Evolutionary conservation across 2,797 vertebrate genomes (phyloP), one percentile per base, ranked within the genome.

Genomic region (Myripristis murdjan): DNA sequence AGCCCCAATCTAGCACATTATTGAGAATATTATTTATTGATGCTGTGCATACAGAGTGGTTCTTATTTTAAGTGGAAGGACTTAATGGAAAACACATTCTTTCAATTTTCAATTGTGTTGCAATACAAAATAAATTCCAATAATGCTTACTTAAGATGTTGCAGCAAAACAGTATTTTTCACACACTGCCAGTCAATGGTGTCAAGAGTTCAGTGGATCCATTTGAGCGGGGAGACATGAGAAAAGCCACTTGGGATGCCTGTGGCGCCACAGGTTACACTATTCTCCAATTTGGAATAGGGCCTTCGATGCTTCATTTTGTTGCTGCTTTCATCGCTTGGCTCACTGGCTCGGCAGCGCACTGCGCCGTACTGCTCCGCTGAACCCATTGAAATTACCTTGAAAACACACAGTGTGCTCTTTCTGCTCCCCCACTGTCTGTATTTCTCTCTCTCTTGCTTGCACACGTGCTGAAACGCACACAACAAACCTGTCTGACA

Each of bases 311-410:
- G 65, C 52, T 82, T 82, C 74, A 60, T 85, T 82, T 62, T 74
- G 49, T 64, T 62, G 55, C 73, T 57, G 63, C 61, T 77, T 84
- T 76, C 70, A 84, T 81, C 65, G 6, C 62, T 60, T 18, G 64
- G 59, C 78, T 77, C 82, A n/a, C 44, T 44, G 66, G 73, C 82
- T 77, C 82, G 73, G 87, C 62, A 43, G 61, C 20, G 15, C 0
- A 23, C 63, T 68, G 57, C 51, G 18, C 73, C 16, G 16, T 59
- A 70, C 64, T 46, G 73, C 82, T 77, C 76, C 49, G 59, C 66
- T 79, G 75, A 77, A 53, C 79, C 81, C 58, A 70, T 54, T 64
- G 81, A 81, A 79, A 87, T 81, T 54, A 76, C 15, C 70, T 58
- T 72, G 66, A 75, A 87, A 80, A 73, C 74, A 55, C 64, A 26